Base-by-base conservation (phyloP, 64 coral and sea anemone genomes). In the Montipora efflorescens region DNA sequence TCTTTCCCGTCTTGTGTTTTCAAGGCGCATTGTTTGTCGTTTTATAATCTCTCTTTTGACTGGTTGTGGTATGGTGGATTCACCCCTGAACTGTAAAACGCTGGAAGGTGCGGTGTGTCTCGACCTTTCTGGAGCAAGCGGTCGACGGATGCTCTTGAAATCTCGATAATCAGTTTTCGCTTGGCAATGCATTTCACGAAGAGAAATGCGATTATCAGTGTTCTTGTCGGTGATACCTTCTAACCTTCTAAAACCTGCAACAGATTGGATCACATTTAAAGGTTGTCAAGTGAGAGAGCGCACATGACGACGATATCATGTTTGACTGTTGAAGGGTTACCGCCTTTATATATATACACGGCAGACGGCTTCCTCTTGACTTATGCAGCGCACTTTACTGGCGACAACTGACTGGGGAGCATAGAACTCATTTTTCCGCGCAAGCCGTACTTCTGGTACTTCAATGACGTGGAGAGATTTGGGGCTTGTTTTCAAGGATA, bases 141-240 rank as follows among this genome's bases (percentile, higher is more conserved):
- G 61, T 5, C 92, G 82, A 7, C 92, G 92, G 23, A 93, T 80
- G 74, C 92, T 93, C 47, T 93, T 93, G 7, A 93, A 71, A 1
- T 71, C 46, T 36, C 66, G 66, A 71, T 66, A 86, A 12, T 73
- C 75, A 14, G 50, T 72, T 23, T 88, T 28, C 46, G 21, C 74
- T 11, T 36, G 36, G 1, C 36, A 36, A 36, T 75, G 82, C 50
- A 85, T 75, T 58, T 47, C 76, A 6, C 76, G 58, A 4, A 49
- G 59, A 23, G 92, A 88, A 16, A 36, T 16, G 1, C 69, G 36
- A 22, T 9, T 11, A 48, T 15, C 0, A 10, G 45, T 62, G 18
- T 81, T 59, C 6, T 59, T 59, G 62, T n/a, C 10, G 8, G 80
- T 90, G 7, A 90, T 8, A 43, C 76, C 80, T 90, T 64, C 76